Percentiles rank a stretch among this genome's conserved stretches.
Conservation (phyloP, 2,113 vertebrate species). For the Gallinago undulata region DNA sequence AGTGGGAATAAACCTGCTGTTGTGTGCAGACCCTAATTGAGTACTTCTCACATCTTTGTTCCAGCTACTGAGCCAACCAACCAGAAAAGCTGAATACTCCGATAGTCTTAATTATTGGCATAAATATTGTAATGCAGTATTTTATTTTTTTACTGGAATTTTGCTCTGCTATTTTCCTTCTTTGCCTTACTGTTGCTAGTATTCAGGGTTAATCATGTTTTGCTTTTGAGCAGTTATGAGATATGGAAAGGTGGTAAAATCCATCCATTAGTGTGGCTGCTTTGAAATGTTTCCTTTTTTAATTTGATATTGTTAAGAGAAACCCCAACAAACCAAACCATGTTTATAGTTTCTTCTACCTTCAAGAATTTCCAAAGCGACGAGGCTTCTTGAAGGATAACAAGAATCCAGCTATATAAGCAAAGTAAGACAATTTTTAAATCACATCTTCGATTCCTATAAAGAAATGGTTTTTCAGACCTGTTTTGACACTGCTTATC, state of each 20-base stretch:
- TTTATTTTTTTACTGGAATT: not conserved
- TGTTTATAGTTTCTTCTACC: not conserved
- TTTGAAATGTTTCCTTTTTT: not conserved
- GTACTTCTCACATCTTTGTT: not conserved
- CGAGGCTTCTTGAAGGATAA: not conserved
- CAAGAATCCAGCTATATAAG: not conserved
- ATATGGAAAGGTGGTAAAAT: not conserved
- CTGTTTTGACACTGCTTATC: not conserved
- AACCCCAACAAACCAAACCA: fast-evolving
- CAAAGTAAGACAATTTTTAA: not conserved
- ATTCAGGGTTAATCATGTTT: not conserved
- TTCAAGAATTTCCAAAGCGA: not conserved
- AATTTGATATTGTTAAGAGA: not conserved
- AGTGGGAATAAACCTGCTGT: not conserved
- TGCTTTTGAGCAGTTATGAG: not conserved
- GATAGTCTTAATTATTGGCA: not conserved
- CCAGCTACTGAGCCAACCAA: not conserved
- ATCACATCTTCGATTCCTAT: not conserved
- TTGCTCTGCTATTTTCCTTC: not conserved
- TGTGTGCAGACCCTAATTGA: not conserved
- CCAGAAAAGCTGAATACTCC: not conserved
- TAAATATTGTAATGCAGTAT: not conserved
- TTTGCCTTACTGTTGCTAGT: not conserved
- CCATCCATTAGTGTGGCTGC: not conserved
- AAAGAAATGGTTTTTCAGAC: conserved; percentile 28